These are phyloP conservation scores for Tetramorium parvispinum DNA, from an alignment of 1,140 invertebrate species.

Conservation along the genomic window DNA sequence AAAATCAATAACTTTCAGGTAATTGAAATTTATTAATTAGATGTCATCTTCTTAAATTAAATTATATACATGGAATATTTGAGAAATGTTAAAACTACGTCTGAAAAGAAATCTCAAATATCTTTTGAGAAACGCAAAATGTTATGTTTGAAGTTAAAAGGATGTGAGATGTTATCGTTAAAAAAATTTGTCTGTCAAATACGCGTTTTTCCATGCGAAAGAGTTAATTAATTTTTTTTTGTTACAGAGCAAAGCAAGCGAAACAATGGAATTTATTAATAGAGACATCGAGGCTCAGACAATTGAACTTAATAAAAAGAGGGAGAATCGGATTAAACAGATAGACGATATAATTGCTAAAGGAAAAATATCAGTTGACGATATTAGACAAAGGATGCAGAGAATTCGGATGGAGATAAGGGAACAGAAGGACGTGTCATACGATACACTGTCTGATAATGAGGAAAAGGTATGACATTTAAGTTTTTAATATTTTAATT, in stretches of 20 bases:
- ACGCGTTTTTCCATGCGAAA: too few species aligned
- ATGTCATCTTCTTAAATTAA: background rate
- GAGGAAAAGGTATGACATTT: slow-evolving; percentile 65
- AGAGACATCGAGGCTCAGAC: slow-evolving; percentile 74
- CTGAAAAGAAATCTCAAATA: background rate
- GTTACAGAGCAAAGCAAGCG: slow-evolving; percentile 62
- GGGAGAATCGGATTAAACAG: slow-evolving; percentile 58
- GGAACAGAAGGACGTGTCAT: slow-evolving; percentile 37
- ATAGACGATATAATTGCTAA: slow-evolving; percentile 37
- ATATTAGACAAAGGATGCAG: slow-evolving; percentile 55
- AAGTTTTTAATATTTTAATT: background rate
- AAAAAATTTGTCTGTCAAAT: background rate
- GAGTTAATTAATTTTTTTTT: slow-evolving; percentile 1
- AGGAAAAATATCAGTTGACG: slow-evolving; percentile 53
- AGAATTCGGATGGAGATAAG: slow-evolving; percentile 50
- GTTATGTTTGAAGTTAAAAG: background rate
- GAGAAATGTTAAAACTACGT: background rate
- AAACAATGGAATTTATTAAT: slow-evolving; percentile 69
- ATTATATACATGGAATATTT: background rate
- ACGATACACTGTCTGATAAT: slow-evolving; percentile 59
- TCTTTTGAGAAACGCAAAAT: background rate
- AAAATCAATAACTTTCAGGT: slow-evolving; percentile 87
- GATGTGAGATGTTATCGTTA: background rate
- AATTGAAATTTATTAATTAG: slow-evolving; percentile 34
- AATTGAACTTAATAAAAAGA: slow-evolving; percentile 67